phyloP scores from a whole-genome alignment of 2,797 vertebrate genomes.

The Sphenodon punctatus region DNA sequence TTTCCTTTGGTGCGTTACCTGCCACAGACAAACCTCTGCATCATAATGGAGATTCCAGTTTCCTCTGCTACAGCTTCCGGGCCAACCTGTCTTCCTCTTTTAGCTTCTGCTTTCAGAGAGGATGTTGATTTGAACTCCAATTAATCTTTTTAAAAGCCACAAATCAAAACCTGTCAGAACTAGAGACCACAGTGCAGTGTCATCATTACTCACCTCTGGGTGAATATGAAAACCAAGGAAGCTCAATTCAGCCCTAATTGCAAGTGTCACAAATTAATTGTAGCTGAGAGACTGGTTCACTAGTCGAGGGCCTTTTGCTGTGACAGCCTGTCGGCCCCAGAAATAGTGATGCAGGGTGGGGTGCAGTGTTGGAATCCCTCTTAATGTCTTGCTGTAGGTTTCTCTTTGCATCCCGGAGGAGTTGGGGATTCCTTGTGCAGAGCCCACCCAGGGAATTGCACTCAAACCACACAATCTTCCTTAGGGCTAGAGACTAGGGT shows the following conservation, averaged over 20 bases:
- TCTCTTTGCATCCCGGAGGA: background rate
- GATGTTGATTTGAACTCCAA: background rate
- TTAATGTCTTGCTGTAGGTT: background rate
- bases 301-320: background rate
- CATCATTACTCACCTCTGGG: conserved; percentile 20
- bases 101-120: background rate
- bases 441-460: background rate
- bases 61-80: background rate
- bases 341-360: background rate
- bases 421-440: background rate
- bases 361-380: background rate
- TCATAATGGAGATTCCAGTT: background rate
- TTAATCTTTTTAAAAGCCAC: conserved; percentile 24
- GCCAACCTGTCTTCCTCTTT: background rate
- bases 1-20: background rate
- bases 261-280: conserved; percentile 14
- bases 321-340: conserved; percentile 2
- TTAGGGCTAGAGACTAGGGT: no score
- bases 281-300: background rate
- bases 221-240: conserved; percentile 29
- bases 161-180: conserved; percentile 26
- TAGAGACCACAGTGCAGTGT: background rate
- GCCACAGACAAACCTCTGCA: background rate
- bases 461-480: background rate
- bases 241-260: conserved; percentile 40